phyloP scores from a whole-genome alignment of 2,797 vertebrate species.

The Natrix natrix region DNA sequence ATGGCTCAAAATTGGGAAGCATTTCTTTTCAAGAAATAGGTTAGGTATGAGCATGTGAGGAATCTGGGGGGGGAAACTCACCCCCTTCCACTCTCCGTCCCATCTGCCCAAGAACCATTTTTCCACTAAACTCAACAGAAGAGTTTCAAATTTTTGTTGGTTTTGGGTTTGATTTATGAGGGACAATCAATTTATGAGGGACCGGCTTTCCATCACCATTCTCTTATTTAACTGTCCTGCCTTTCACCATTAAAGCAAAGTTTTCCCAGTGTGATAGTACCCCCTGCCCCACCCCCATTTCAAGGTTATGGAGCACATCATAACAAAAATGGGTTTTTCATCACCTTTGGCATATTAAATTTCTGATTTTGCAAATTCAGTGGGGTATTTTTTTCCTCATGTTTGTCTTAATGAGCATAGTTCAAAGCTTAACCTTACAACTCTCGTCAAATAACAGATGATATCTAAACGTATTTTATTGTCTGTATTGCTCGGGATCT shows the following conservation, averaged over 20 bases:
- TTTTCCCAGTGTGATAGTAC: background rate
- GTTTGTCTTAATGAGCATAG: background rate
- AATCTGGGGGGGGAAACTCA: background rate
- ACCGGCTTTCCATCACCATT: background rate
- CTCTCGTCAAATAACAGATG: background rate
- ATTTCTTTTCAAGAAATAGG: background rate
- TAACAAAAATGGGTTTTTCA: background rate
- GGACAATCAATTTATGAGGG: too few relatives aligned
- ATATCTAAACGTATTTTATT: background rate
- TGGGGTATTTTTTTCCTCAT: background rate
- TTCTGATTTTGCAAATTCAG: background rate
- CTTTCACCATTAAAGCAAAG: background rate
- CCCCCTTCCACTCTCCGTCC: background rate
- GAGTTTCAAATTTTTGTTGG: background rate
- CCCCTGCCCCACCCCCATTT: too few relatives aligned
- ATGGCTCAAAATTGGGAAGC: background rate
- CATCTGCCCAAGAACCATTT: background rate
- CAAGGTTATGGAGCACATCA: background rate
- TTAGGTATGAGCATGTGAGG: background rate
- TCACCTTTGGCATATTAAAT: background rate
- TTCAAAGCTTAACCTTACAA: background rate
- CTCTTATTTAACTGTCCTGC: background rate
- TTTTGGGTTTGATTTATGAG: background rate
- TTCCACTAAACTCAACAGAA: background rate
- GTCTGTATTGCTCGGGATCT: background rate